Base-by-base conservation (phyloP, 2,797 vertebrate species). In the Sebastolobus alascanus region DNA sequence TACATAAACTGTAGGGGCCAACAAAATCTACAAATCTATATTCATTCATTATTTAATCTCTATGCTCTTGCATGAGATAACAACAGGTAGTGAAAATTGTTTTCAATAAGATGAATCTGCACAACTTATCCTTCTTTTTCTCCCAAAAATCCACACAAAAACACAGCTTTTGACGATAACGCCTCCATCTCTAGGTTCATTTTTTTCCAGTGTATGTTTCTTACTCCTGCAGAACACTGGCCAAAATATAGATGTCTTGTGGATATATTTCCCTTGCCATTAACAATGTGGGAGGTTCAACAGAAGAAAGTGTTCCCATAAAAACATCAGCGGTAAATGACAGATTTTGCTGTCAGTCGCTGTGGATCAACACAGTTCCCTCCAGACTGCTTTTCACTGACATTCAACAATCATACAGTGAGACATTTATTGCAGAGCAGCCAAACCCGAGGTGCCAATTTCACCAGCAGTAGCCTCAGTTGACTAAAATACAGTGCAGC, bases 381-480 rank as follows among this genome's bases (percentile, higher is more conserved):
- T 38, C 31, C 5, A 11, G 54, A 58, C 54, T 54, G 6, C 43
- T 77, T 87, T 77, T 75, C 58, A 56, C 67, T 33, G 64, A 76
- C 73, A 61, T 64, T 78, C 33, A 55, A 55, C 69, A 67, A 12
- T 81, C 63, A 52, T 18, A 61, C 77, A 12, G 60, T 8, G 33
- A 74, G 56, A 40, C 55, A 3, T 20, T 77, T 25, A 75, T 52
- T 61, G 70, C 82, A 37, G 50, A 84, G 71, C 63, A 22, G 59
- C 11, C 18, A 69, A 81, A 64, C 31, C 40, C 54, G 14, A 79
- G 86, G 80, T 79, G 50, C 31, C 88, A 81, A 85, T 92, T 90
- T 85, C 59, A 79, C 27, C 79, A 79, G 80, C 76, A 31, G 65
- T 6, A 38, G 55, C 71, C 55, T 79, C 63, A 18, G 38, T 50